Evolutionary conservation across 1,140 invertebrate species (phyloP).

Genomic region (Trichonephila clavipes): DNA sequence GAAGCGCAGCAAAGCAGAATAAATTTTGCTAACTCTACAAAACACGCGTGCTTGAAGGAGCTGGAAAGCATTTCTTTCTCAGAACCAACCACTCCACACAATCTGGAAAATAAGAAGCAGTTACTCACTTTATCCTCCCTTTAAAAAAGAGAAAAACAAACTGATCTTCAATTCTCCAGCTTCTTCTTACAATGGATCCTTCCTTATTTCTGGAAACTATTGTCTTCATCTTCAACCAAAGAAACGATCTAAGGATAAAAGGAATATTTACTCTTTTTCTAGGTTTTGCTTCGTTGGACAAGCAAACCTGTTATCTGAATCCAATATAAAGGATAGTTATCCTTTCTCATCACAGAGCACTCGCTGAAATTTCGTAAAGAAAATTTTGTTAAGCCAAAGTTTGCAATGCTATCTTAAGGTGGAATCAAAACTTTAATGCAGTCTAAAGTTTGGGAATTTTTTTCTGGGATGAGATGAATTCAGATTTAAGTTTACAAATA

Average conservation of each 20-base stretch:
- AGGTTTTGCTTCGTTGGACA: background rate
- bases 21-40: conserved; percentile 36
- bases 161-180: conserved; percentile 46
- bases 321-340: conserved; percentile 26
- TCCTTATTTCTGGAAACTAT: conserved; percentile 39
- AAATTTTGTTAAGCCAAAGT: background rate
- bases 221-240: conserved; percentile 13
- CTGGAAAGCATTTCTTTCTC: background rate
- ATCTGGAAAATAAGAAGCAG: conserved; percentile 42
- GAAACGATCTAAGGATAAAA: conserved; percentile 39
- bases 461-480: too few relatives aligned
- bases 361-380: background rate
- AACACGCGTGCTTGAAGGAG: conserved; percentile 5
- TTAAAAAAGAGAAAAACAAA: conserved; percentile 44
- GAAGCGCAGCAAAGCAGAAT: background rate
- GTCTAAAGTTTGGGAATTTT: background rate
- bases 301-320: background rate
- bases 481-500: too few relatives aligned
- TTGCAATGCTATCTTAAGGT: background rate
- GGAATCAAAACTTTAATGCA: background rate
- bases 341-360: background rate
- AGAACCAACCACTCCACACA: conserved; percentile 33
- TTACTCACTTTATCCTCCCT: conserved; percentile 30
- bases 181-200: conserved; percentile 37
- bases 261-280: conserved; percentile 44